Base-by-base conservation (phyloP, 1,140 invertebrate genomes). In the Euura lappo region DNA sequence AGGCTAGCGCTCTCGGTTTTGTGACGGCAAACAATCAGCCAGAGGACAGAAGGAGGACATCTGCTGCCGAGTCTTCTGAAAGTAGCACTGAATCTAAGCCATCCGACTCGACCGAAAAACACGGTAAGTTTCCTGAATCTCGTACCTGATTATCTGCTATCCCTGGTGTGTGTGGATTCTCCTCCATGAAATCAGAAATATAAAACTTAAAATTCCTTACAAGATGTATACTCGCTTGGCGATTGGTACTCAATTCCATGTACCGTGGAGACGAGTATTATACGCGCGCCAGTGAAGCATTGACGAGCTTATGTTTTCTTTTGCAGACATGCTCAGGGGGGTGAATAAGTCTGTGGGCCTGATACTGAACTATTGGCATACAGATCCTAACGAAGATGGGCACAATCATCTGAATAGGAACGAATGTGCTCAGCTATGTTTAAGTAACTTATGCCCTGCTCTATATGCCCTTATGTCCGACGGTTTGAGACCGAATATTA, bases 381-480 rank as follows among this genome's bases (percentile, higher is more conserved):
- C 81, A 1, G 84, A 86, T 44, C 80, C 82, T 0, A 74, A 72
- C 4, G 79, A 81, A 10, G 80, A 77, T 68, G 75, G 79, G 70
- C 79, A 79, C 28, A 78, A 76, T 74, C 86, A 84, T 65, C 82
- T 78, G 45, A 83, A 86, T 13, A 83, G 80, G 45, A 86, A 85
- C 67, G 83, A 90, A 7, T 92, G 92, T 83, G 92, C 90, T 65
- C 92, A 94, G 81, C 86, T 95, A 11, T 92, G 93, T 65, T 81
- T 96, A 2, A 92, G 92, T 66, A 91, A 91, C 68, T 85, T 95
- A 6, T 97, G 95, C 82, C 95, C 95, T 2, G 93, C 95, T n/a
- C 85, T 97, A 1, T 95, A 96, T 79, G 92, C 93, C 2, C 90
- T 97, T 60, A 91, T 97, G 74, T 93, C 92, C 74, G 94, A 97